Percentiles rank a stretch among this genome's conserved stretches.
These are phyloP conservation scores for Paraplagusia blochii DNA, from an alignment of 2,113 vertebrate species.

Conservation along the genomic window DNA sequence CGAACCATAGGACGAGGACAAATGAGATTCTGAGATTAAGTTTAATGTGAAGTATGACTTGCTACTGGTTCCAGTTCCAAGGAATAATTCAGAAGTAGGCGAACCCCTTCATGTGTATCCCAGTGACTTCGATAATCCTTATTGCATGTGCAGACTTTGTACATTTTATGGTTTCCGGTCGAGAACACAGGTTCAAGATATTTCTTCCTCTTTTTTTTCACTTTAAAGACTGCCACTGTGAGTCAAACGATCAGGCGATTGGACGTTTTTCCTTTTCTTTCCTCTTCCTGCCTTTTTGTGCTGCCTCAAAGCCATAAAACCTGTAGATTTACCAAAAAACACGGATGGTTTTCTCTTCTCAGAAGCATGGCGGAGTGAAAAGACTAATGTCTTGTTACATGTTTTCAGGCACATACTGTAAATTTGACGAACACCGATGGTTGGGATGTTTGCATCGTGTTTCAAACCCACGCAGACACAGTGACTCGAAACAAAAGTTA, in stretches of 20 bases:
- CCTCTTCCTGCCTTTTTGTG: conserved; percentile 10
- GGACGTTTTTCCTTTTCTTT: conserved; percentile 34
- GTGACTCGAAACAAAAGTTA: conserved; percentile 14
- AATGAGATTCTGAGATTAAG: conserved; percentile 24
- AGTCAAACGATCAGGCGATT: conserved; percentile 47
- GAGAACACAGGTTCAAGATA: conserved; percentile 57
- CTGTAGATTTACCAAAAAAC: conserved; percentile 63
- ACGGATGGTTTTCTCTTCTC: conserved; percentile 47
- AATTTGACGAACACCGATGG: conserved; percentile 24
- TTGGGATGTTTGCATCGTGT: conserved; percentile 13
- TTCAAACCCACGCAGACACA: too few species aligned
- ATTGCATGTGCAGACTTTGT: conserved; percentile 55
- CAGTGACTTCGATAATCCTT: conserved; percentile 57
- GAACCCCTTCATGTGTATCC: conserved; percentile 38
- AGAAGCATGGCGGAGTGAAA: conserved; percentile 44
- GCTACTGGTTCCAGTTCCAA: conserved; percentile 53
- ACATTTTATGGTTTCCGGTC: conserved; percentile 63
- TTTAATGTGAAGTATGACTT: too few species aligned
- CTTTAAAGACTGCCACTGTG: conserved; percentile 35
- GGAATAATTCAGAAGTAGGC: conserved; percentile 40
- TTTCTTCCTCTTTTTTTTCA: conserved; percentile 49
- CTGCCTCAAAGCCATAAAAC: conserved; percentile 57
- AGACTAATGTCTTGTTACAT: conserved; percentile 45
- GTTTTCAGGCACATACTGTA: conserved; percentile 45
- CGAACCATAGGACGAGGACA: conserved; percentile 20